Conservation (phyloP, 1,140 invertebrate genomes). For the Periplaneta americana region DNA sequence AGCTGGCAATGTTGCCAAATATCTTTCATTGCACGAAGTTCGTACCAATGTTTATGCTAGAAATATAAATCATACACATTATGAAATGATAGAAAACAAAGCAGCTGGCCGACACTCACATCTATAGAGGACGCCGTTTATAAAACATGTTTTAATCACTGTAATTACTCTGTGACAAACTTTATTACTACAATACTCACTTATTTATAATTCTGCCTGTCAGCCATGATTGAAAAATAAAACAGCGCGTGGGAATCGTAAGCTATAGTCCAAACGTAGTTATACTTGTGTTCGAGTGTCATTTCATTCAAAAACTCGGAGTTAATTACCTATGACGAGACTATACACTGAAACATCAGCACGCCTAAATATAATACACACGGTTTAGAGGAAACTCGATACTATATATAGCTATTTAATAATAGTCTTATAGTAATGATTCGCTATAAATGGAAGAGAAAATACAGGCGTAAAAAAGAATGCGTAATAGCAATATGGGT, state of each 20-base stretch:
- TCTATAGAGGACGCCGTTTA: background rate
- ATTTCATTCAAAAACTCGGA: no score
- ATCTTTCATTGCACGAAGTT: background rate
- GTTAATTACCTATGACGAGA: no score
- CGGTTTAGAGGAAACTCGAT: no score
- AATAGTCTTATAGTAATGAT: no score
- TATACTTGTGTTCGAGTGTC: background rate
- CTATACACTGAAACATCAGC: no score
- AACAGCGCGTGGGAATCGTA: background rate
- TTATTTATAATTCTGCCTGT: background rate
- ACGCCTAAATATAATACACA: no score
- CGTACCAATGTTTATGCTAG: background rate
- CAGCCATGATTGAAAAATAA: background rate
- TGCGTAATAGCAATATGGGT: no score
- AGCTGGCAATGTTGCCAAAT: background rate
- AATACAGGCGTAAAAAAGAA: no score
- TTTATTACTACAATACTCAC: background rate
- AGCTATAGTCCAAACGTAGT: background rate
- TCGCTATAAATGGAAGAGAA: no score
- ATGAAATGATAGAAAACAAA: background rate
- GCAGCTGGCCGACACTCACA: background rate
- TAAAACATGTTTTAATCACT: background rate
- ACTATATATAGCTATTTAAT: no score
- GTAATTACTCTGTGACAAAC: background rate
- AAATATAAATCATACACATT: background rate